Base-by-base conservation (phyloP, 2,113 vertebrate species). In the Pogona vitticeps region DNA sequence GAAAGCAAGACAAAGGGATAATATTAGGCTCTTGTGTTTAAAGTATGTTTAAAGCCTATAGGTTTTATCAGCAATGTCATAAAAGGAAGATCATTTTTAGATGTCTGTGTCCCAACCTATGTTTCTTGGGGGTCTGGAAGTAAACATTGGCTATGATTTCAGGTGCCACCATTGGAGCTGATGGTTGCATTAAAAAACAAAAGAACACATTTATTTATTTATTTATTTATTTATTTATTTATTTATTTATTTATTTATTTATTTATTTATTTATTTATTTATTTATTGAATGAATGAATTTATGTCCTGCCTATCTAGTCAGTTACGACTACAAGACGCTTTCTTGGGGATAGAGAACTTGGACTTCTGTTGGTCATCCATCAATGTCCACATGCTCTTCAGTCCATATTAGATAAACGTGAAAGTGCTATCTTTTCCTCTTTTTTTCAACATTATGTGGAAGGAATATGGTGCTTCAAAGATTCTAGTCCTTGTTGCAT, bases 51-150 rank as follows among this genome's bases (percentile, higher is more conserved):
- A 79, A 90, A 89, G 92, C 92, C 92, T 86, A 71, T 91, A 88
- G 58, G 85, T 94, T 96, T 95, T 93, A 92, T 95, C 96, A 90
- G 83, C 95, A 93, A 93, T 90, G 83, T 90, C 94, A 63, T 90
- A 94, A 95, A 93, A 91, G 87, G 88, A 90, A 94, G 86, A 70
- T 88, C 58, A 86, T 93, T 93, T n/a, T 91, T 73, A 91, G 93
- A 89, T 86, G 86, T 73, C 83, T 94, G 88, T 92, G 86, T 94
- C 87, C 88, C 76, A 75, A 61, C 87, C 61, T 88, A 46, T 42
- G 90, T 73, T 76, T 67, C 67, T 89, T 83, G 67, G 78, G 12
- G 85, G 81, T 23, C 26, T 23, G 3, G 28, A 31, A 73, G 26
- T 23, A 38, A 26, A 65, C 3, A 31, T 33, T 77, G 28, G 10